Evolutionary conservation across 2,113 vertebrate species (phyloP), one percentile per base, ranked within the genome.

Genomic region (Embiotoca jacksoni): DNA sequence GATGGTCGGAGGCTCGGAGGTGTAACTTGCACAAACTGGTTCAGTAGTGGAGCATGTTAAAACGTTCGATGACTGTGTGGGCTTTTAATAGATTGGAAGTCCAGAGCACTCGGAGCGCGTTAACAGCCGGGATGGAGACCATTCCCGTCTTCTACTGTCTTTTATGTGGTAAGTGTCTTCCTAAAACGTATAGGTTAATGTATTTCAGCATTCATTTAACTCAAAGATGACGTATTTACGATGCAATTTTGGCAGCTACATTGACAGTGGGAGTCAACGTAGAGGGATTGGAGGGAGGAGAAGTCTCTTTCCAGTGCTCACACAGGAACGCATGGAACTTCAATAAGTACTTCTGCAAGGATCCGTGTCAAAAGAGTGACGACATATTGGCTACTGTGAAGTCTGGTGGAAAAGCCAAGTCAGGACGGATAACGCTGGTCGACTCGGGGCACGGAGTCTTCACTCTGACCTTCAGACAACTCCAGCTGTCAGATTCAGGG

Each of bases 281-380:
- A 8, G 54, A 80, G 2, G 83, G 75, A 56, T 10, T 67, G 0
- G 80, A 84, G 13, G 44, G 87, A 3, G 73, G 63, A 60, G 32
- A 71, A 0, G 37, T 91, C 14, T 75, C 79, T 1, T 79, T 93
- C 57, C 5, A 1, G 2, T 90, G 87, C 80, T 78, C 73, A 5
- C 84, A 90, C 64, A 52, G 0, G 2, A 0, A 72, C 2, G 92
- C 91, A 0, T 0, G 0, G 0, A 3, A 2, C 0, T 37, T 72
- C 8, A 0, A 31, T 0, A 93, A 91, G 60, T 91, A 93, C 78
- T 9, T 93, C 32, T 92, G 92, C 74, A 86, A 23, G 7, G 4
- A 47, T 36, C n/a, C 49, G 1, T 93, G 91, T 41, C 1, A 0
- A 8, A 3, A 0, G 0, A 0, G 0, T 0, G 0, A 54, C 30